Percentiles rank a stretch among this genome's conserved stretches.
These are phyloP conservation scores for Barnardius zonarius DNA, from an alignment of 2,113 vertebrate species.

Conservation along the genomic window DNA sequence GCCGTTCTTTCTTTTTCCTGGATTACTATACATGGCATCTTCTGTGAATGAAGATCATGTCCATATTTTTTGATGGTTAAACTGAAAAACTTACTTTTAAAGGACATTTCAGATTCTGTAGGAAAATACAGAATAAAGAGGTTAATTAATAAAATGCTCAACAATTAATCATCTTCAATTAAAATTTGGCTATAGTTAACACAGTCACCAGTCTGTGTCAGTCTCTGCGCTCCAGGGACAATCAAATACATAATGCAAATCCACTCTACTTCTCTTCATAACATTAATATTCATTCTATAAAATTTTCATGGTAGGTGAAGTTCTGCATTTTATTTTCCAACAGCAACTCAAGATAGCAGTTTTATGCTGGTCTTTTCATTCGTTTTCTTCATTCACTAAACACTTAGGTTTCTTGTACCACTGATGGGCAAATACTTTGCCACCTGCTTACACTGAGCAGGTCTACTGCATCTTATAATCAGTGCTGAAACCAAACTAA, in stretches of 20 bases:
- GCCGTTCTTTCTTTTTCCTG: neutral
- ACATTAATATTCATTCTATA: conserved; percentile 59
- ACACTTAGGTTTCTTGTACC: neutral
- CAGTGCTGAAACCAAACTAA: neutral
- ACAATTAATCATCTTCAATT: conserved; percentile 58
- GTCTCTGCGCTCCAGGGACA: conserved; percentile 29
- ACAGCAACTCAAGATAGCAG: neutral
- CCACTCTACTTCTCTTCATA: conserved; percentile 25
- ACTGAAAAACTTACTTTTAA: neutral
- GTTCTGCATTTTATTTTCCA: conserved; percentile 35
- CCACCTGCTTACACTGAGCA: neutral
- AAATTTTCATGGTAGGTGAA: conserved; percentile 53
- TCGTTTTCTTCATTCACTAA: neutral
- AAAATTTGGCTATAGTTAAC: conserved; percentile 31
- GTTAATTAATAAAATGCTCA: conserved; percentile 35
- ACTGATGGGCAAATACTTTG: neutral
- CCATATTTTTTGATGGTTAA: neutral
- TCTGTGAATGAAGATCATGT: neutral
- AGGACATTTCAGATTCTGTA: neutral
- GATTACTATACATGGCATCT: neutral
- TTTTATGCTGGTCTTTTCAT: neutral
- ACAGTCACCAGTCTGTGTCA: conserved; percentile 43
- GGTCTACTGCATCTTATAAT: neutral
- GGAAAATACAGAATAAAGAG: conserved; percentile 25
- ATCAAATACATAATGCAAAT: conserved; percentile 67